Conservation (phyloP, 2,888 invertebrate genomes). For the Xanthia icteritia region DNA sequence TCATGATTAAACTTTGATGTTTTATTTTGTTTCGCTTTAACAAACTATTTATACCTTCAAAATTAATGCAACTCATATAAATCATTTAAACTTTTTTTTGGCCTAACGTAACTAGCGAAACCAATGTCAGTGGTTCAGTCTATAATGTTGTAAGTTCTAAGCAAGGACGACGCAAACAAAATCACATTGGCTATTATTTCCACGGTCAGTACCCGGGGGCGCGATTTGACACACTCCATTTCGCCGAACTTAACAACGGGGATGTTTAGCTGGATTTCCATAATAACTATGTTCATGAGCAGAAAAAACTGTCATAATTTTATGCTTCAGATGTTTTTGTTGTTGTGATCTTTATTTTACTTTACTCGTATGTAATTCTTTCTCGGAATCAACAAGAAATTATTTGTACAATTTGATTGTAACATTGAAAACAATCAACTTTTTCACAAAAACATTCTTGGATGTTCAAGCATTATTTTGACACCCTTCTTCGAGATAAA, state of each 20-base stretch:
- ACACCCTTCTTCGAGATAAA: too few relatives aligned
- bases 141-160: neutral
- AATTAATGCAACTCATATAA: neutral
- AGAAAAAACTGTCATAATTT: conserved; percentile 46
- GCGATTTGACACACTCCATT: conserved; percentile 47
- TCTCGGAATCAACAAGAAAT: neutral
- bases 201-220: conserved; percentile 29
- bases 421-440: neutral
- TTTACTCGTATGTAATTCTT: neutral
- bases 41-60: neutral
- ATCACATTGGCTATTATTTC: conserved; percentile 9
- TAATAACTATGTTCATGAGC: conserved; percentile 48
- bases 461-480: too few relatives aligned
- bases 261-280: conserved; percentile 52
- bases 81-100: neutral
- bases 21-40: neutral
- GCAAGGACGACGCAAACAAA: neutral
- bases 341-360: conserved; percentile 12
- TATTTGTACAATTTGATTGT: too few relatives aligned
- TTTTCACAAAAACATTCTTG: too few relatives aligned
- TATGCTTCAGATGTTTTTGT: conserved; percentile 32
- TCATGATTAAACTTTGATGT: too few relatives aligned
- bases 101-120: neutral
- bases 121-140: neutral
- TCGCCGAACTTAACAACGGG: conserved; percentile 22